A percentile compares a stretch with the other conserved stretches of the same genome.
Conservation (phyloP, 2,888 invertebrate species). For the Agriopis marginaria region DNA sequence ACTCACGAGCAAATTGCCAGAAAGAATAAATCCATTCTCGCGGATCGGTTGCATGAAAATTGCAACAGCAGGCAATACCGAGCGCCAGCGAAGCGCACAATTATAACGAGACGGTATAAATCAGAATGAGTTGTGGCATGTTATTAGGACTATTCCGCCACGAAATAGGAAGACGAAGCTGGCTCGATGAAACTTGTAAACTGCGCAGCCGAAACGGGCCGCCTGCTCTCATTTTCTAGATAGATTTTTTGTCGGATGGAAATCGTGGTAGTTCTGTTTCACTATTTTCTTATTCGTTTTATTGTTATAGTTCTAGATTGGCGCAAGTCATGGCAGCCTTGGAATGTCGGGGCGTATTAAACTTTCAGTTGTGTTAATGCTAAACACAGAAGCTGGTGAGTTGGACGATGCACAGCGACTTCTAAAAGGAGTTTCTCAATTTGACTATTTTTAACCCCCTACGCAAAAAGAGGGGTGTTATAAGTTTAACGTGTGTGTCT, state of each 20-base stretch:
- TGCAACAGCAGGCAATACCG: conserved; percentile 80
- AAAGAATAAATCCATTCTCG: conserved; percentile 81
- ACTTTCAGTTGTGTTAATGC: neutral
- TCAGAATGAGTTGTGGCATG: conserved; percentile 86
- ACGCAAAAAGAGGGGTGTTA: too few relatives aligned
- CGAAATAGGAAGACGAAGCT: conserved; percentile 76
- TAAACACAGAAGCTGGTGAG: neutral
- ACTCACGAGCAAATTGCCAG: conserved; percentile 77
- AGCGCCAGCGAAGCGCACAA: conserved; percentile 82
- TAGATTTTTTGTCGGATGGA: conserved; percentile 54
- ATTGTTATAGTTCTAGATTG: conserved; percentile 34
- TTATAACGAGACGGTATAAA: conserved; percentile 86
- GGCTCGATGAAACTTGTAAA: conserved; percentile 73
- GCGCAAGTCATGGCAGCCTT: conserved; percentile 1
- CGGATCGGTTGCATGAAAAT: conserved; percentile 83
- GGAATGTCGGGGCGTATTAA: conserved; percentile 4
- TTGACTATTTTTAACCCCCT: too few relatives aligned
- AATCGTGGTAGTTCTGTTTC: conserved; percentile 44
- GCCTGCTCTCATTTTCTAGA: conserved; percentile 60
- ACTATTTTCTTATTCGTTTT: conserved; percentile 52
- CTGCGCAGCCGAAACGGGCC: conserved; percentile 56
- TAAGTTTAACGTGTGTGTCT: too few relatives aligned
- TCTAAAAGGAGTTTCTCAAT: too few relatives aligned
- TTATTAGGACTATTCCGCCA: conserved; percentile 83
- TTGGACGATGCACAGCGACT: too few relatives aligned